Base-by-base conservation (phyloP, 2,113 vertebrate genomes). In the Tupaia chinensis region DNA sequence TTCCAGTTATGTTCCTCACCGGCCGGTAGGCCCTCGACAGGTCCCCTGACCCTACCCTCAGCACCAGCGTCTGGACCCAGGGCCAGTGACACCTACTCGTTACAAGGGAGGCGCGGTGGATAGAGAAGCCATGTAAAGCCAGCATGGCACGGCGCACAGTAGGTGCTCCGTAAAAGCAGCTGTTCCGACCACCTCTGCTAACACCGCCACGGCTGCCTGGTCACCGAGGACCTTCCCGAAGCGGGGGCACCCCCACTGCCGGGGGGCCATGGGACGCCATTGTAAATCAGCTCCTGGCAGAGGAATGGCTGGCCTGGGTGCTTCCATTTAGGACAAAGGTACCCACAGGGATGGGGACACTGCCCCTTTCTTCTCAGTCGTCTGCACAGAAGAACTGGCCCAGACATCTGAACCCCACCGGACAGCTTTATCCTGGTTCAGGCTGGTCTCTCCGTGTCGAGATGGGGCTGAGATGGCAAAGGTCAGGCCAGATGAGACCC, bases 291-390 rank as follows among this genome's bases (percentile, higher is more conserved):
- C 60, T 34, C 25, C 4, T 2, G 22, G 15, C 4, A 19, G 12
- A 77, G n/a, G 44, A 4, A 34, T 32, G 29, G 81, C 73, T 34
- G 84, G 66, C 81, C 5, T 80, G 61, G 89, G 14, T 17, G 61
- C 81, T 80, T 87, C 1, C 14, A 61, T 70, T 74, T 73, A 69
- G 85, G 92, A 94, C 73, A 34, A 90, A 96, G 84, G 53, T 68
- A 53, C 3, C 77, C 79, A 34, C 2, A 86, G 90, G 44, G 27
- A 82, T 65, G 27, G 19, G 56, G 25, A 53, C 0, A 1, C 7
- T 6, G 54, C 69, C 74, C 80, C 25, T 76, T 80, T 54, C 25
- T 19, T 16, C 34, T 34, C 17, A 32, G 58, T 17, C 22, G 15
- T 19, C 25, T 19, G 11, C 23, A 11, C 0, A 32, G 92, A 87